Evolutionary conservation across 2,888 invertebrate genomes (phyloP), one percentile per base, ranked within the genome.

Genomic region (Agrochola circellaris): DNA sequence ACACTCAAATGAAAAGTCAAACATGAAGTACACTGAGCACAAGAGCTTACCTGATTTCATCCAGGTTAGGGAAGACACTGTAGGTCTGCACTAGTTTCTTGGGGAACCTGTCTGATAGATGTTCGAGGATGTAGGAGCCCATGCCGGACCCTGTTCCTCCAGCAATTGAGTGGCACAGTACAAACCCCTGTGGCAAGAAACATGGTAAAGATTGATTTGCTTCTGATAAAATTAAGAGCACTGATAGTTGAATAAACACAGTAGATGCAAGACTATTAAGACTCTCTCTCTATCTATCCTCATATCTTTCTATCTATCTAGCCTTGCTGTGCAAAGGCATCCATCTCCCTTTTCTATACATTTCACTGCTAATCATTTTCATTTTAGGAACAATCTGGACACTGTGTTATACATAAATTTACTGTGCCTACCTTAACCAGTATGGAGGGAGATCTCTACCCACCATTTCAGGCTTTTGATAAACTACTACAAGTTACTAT

Each of bases 121-220:
- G 98, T 93, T 99, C 99, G 84, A 99, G 96, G 88, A 99, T 98
- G 92, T 98, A 99, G 0, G 99, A 99, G 8, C 99, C 99, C 98
- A 99, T 99, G 30, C 99, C 99, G 0, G 99, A 99, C 0, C 99
- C 99, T 9, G 99, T 99, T 74, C 99, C 99, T 67, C 99, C 99
- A 71, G 99, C 99, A 93, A 99, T 99, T 9, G 99, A 99, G 96
- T 99, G 99, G 90, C 99, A 99, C 75, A 99, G 95, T 45, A 99
- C 99, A 96, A 99, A 99, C 2, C 99, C 99, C 98, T 98, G 93
- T 17, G 17, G 23, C 51, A 76, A 45, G 5, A 7, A 56, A 64
- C 34, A 76, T 23, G 1, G 38, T 26, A 48, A 30, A 20, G 8
- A 30, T 4, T 1, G 1, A 67, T 61, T 51, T 26, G 30, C 5